Conservation (phyloP, 2,888 invertebrate genomes). For the Oxyteleia sp. region DNA sequence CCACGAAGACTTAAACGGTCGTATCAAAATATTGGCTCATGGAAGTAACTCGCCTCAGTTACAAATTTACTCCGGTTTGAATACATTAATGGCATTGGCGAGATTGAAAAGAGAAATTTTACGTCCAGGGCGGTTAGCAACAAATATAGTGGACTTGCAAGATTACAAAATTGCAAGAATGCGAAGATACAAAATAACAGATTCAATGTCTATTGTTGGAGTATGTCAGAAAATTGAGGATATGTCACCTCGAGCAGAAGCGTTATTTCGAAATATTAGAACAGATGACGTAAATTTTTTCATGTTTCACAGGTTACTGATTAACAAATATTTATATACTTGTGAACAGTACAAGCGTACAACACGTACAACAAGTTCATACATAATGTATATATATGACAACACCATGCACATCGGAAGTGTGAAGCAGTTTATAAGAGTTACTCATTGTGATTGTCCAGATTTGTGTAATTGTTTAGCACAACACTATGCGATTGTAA, state of each 20-base stretch:
- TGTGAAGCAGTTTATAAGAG: constrained; percentile 41
- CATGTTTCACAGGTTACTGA: constrained; percentile 27
- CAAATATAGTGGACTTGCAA: background rate
- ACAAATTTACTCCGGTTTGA: constrained; percentile 47
- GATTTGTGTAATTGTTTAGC: constrained; percentile 48
- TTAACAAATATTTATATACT: constrained; percentile 45
- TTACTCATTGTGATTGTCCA: constrained; percentile 44
- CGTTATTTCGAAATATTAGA: constrained; percentile 4
- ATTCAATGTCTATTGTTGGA: constrained; percentile 32
- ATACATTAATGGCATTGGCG: constrained; percentile 15
- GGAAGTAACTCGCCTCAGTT: constrained; percentile 58
- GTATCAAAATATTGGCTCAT: constrained; percentile 31
- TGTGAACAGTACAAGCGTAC: constrained; percentile 37
- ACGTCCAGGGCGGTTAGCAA: background rate
- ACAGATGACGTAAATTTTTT: background rate
- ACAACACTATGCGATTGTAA: constrained; percentile 33
- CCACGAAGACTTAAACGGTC: constrained; percentile 63
- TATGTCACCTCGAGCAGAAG: background rate
- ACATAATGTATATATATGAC: constrained; percentile 19
- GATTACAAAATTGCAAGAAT: constrained; percentile 40
- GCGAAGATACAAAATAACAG: constrained; percentile 28
- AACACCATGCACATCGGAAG: constrained; percentile 31
- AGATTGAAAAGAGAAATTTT: constrained; percentile 3
- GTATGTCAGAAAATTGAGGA: background rate
- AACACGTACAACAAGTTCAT: constrained; percentile 35